Evolutionary conservation across 2,797 vertebrate species (phyloP).

Genomic region (Pelodytes ibericus): DNA sequence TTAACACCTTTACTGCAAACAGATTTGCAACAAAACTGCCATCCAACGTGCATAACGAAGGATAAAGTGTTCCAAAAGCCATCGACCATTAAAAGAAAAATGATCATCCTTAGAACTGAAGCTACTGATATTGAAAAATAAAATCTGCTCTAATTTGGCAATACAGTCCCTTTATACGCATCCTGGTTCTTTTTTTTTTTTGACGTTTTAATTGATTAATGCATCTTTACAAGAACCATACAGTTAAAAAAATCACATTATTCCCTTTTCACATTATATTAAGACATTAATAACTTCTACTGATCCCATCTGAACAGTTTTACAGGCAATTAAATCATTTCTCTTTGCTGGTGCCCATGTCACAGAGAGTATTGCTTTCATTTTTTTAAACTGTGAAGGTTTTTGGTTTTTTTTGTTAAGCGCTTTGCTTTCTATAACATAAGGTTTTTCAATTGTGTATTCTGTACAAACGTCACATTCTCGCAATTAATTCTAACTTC

Average conservation of each 20-base stretch:
- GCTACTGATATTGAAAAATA: not conserved
- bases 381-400: not conserved
- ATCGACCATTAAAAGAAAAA: not conserved
- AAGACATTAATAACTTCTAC: conserved; percentile 12
- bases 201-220: conserved; percentile 7
- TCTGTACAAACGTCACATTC: not conserved
- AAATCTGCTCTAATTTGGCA: not conserved
- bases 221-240: not conserved
- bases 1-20: too few species aligned
- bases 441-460: not conserved
- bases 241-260: not conserved
- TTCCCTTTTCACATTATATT: conserved; percentile 12
- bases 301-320: conserved; percentile 1
- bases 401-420: not conserved
- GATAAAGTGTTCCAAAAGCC: too few species aligned
- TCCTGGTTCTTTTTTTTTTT: not conserved
- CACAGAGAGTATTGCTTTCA: not conserved
- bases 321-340: conserved; percentile 7
- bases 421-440: not conserved
- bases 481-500: not conserved
- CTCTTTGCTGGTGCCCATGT: not conserved
- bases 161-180: not conserved
- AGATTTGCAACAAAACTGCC: too few species aligned
- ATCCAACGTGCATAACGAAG: too few species aligned
- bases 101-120: not conserved